Base-by-base conservation (phyloP, 2,888 invertebrate species). In the Spatulosminthurus flaviceps region DNA sequence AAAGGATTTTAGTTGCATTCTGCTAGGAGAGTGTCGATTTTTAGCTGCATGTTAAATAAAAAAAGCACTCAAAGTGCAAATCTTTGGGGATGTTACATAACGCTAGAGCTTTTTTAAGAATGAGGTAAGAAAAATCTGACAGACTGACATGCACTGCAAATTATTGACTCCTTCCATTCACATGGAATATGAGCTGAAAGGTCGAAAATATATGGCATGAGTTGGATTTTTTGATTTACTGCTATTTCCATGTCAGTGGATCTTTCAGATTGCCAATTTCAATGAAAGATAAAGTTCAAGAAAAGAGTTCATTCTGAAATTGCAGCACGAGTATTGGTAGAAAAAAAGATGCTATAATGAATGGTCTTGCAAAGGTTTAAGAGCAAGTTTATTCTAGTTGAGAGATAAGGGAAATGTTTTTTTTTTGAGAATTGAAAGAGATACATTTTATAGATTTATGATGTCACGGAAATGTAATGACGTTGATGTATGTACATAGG, bases 11-110 rank as follows among this genome's bases (percentile, higher is more conserved):
- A 51, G n/a, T 1, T 51, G 16, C 16, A 41, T 41, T 9, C 13
- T 9, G 41, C n/a, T n/a, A n/a, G n/a, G n/a, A n/a, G n/a, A n/a
- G n/a, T n/a, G n/a, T n/a, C n/a, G n/a, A n/a, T n/a, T n/a, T n/a
- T n/a, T n/a, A n/a, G n/a, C n/a, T n/a, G n/a, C n/a, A n/a, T n/a
- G n/a, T n/a, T n/a, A n/a, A n/a, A n/a, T n/a, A n/a, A n/a, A n/a
- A n/a, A n/a, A n/a, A n/a, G n/a, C n/a, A 51, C n/a, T 51, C 51
- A 51, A 51, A 51, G 51, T 51, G 5, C 51, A 51, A 19, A 51
- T 5, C 16, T 51, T 51, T 51, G 7, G 16, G 51, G 16, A 51
- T 51, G 51, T 11, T 2, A 11, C 51, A 51, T n/a, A n/a, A n/a
- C 9, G 51, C 1, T 9, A n/a, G 4, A 9, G 5, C 9, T 51